Base-by-base conservation (phyloP, 1,140 invertebrate species). In the Antheraea mylitta region DNA sequence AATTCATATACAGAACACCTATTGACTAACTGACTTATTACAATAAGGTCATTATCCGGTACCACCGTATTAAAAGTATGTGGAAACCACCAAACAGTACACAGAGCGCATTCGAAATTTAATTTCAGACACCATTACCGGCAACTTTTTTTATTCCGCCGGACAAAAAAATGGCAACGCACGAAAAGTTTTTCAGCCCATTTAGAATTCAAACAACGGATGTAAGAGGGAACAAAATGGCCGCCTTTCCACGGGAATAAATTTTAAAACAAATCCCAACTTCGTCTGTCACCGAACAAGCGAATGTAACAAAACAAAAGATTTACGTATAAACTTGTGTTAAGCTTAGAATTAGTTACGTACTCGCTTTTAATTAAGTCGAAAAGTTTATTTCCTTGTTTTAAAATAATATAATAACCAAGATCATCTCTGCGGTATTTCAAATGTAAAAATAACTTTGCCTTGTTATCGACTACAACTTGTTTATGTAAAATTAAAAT, bases 181-280 rank as follows among this genome's bases (percentile, higher is more conserved):
- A 22, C 67, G 42, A 66, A 69, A 78, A 78, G 62, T 30, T 74
- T 73, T 73, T 68, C 69, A 53, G 72, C 58, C 76, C 71, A 75
- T 83, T 86, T 81, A 80, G 75, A 85, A 86, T 86, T 86, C 84
- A 83, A 83, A 85, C 81, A 85, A 78, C 81, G 81, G 75, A 83
- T 75, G 81, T 78, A 82, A 70, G 75, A 78, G 80, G 72, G 75
- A 79, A 79, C 82, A 79, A 80, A 83, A 81, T 81, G 77, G 78
- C 79, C 74, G 74, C 69, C 69, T 75, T 76, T 75, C 64, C 73
- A 58, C 66, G 68, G 71, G 80, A 82, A 86, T 86, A 85, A 88
- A 83, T 85, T 88, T 86, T 78, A 80, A 85, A 85, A 82, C 78
- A 88, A 88, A 86, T 84, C 79, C 75, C 68, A 82, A 83, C 80